Evolutionary conservation across 2,797 vertebrate species (phyloP).

Genomic region (Lepilemur septentrionalis): DNA sequence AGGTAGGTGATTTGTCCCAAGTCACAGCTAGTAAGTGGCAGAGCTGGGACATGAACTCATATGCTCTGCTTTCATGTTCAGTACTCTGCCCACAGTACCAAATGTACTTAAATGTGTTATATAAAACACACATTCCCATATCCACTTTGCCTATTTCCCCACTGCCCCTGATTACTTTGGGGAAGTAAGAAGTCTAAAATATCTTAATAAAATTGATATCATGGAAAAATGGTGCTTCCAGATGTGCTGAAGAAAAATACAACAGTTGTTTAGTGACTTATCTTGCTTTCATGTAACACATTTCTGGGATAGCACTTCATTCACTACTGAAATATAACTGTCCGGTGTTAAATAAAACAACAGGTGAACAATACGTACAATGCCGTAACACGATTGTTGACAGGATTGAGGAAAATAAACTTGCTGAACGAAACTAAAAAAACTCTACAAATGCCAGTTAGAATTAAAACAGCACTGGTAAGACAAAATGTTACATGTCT

Average conservation of each 20-base stretch:
- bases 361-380: neutral
- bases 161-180: neutral
- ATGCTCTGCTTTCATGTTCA: neutral
- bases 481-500: neutral
- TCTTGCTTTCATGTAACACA: neutral
- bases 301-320: constrained; percentile 23
- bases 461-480: constrained; percentile 9
- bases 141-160: neutral
- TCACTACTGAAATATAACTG: neutral
- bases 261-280: neutral
- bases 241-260: neutral
- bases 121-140: neutral
- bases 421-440: constrained; percentile 14
- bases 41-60: neutral
- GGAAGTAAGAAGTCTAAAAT: constrained; percentile 14
- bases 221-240: neutral
- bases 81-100: neutral
- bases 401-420: constrained; percentile 41
- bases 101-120: neutral
- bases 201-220: neutral
- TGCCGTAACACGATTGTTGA: constrained; percentile 28
- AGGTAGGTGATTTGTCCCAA: neutral
- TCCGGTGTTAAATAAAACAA: constrained; percentile 36
- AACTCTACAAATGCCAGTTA: constrained; percentile 15
- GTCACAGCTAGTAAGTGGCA: neutral